These are phyloP conservation scores for Lordiphosa mommai DNA, from an alignment of 1,140 invertebrate species.

Conservation along the genomic window DNA sequence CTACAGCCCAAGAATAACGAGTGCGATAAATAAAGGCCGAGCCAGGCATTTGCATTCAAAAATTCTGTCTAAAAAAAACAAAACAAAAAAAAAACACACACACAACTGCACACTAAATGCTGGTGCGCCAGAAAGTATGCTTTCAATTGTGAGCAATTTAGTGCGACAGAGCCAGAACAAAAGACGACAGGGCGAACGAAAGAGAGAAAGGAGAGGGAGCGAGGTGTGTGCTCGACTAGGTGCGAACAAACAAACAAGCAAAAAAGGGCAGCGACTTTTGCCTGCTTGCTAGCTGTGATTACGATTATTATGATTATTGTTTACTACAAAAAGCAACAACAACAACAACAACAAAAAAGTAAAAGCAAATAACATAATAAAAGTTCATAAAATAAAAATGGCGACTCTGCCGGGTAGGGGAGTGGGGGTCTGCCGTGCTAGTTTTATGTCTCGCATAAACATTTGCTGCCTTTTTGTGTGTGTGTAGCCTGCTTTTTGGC, in stretches of 20 bases:
- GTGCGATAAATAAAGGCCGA: slow-evolving; percentile 53
- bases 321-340: slow-evolving; percentile 27
- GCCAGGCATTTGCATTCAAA: slow-evolving; percentile 17
- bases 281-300: slow-evolving; percentile 51
- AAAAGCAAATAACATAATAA: slow-evolving; percentile 63
- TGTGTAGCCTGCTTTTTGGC: slow-evolving; percentile 67
- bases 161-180: slow-evolving; percentile 59
- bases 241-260: slow-evolving; percentile 55
- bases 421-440: slow-evolving; percentile 32
- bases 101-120: slow-evolving; percentile 50
- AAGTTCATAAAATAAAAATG: slow-evolving; percentile 68
- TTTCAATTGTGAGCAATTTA: slow-evolving; percentile 74
- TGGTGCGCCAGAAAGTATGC: slow-evolving; percentile 60
- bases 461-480: no score
- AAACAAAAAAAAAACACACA: not conserved
- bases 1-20: slow-evolving; percentile 9
- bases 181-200: slow-evolving; percentile 21
- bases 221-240: slow-evolving; percentile 46
- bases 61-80: slow-evolving; percentile 6
- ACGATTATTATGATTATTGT: slow-evolving; percentile 76
- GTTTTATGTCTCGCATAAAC: slow-evolving; percentile 69
- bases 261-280: slow-evolving; percentile 34
- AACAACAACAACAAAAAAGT: slow-evolving; percentile 8
- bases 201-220: no score
- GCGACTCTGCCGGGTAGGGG: not conserved